Base-by-base conservation (phyloP, 2,888 invertebrate genomes). In the Protonemura montana region DNA sequence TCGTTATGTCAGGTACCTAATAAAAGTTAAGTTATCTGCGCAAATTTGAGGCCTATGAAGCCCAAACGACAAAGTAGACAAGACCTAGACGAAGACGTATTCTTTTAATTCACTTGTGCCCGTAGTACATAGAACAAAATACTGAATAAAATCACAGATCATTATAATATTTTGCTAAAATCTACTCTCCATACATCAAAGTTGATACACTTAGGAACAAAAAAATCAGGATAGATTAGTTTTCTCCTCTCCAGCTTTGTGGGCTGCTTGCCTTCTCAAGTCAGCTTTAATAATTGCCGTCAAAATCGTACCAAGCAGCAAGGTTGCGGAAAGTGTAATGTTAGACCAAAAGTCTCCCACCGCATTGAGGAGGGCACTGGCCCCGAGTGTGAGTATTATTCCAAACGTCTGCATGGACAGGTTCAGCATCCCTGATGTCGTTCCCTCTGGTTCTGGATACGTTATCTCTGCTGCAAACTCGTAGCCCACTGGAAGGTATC, bases 401-500 rank as follows among this genome's bases (percentile, higher is more conserved):
- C 97, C 97, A 91, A 97, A 97, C 2, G 95, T 90, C 93, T 97
- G 96, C 2, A 95, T 95, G 82, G 95, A 96, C n/a, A 98, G 98
- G 91, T 99, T 99, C 82, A 99, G 93, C 80, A 99, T 92, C 0
- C 99, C 99, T 0, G 98, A 97, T 0, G 98, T 97, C 0, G 99
- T 99, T 25, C 99, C 99, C 92, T 99, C 99, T 0, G 99, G 97
- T 91, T 98, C 98, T 0, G 99, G 59, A 59, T 59, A 59, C 1
- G 59, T 59, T 3, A 59, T 21, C 21, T 59, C 59, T 2, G 59
- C 59, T 99, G 90, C 99, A 90, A 99, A 96, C 91, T 99, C 99
- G 92, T 99, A 99, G 0, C 99, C 99, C n/a, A 99, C 97, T 0
- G 99, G 98, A 86, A 99, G 92, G 90, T 99, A 98, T n/a, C 99